Base-by-base conservation (phyloP, 2,888 invertebrate species). In the Linyphia triangularis region DNA sequence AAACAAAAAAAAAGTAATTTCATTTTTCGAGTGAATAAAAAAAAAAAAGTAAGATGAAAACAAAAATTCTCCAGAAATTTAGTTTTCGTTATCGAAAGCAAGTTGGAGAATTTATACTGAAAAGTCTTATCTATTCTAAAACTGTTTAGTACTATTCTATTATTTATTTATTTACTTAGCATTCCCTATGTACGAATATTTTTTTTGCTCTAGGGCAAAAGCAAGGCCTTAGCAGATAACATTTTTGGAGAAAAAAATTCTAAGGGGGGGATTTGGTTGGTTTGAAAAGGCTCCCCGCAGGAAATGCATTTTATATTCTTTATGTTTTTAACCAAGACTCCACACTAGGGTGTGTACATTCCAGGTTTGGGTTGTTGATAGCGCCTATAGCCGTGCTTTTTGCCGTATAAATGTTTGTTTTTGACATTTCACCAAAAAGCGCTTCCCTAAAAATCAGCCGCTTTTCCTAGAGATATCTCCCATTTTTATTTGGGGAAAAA, bases 81-180 rank as follows among this genome's bases (percentile, higher is more conserved):
- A 65, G 65, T 63, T 78, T 78, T 40, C 40, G 78, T 65, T 78
- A 78, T 78, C 78, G 24, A 43, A 43, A 61, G 40, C 65, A 65
- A 78, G 65, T 78, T 22, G 30, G 51, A 30, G 40, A n/a, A 26
- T 57, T 26, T 63, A 78, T 51, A 65, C 28, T 78, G 43, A 26
- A 37, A 37, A 65, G 33, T 78, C 78, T 78, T 78, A 78, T 78
- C 78, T 65, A 40, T 40, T 65, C 78, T 24, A 28, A 78, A 78
- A 78, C 65, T 73, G 73, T 73, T 73, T 28, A 28, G 28, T 24
- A 43, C 65, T n/a, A 51, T 73, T 73, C 57, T 73, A 73, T 73
- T 73, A 73, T 73, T 51, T 73, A 73, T 73, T 73, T 73, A 73
- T 73, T 73, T 73, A 73, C 51, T 73, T 57, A 57, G 57, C 26